Percentiles rank a stretch among this genome's conserved stretches.
phyloP scores from a whole-genome alignment of 2,113 vertebrate genomes.

The Gymnorhina tibicen region DNA sequence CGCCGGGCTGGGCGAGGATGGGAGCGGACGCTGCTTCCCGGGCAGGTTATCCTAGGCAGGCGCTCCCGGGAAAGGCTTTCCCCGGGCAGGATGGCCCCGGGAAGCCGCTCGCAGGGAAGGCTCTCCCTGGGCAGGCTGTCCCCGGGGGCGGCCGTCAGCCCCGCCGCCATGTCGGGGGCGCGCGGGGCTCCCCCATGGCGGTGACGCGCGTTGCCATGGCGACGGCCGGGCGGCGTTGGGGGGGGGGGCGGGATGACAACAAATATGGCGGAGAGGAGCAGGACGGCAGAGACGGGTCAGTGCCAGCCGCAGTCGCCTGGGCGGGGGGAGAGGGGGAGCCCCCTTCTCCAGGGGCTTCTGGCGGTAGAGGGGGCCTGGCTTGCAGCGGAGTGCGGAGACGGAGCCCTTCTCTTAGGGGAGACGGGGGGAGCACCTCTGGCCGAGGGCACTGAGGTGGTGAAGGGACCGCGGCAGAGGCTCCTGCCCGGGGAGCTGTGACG shows the following conservation, averaged over 20 bases:
- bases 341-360: neutral
- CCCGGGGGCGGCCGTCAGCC: neutral
- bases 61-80: neutral
- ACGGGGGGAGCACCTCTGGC: neutral
- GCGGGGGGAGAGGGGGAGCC: neutral
- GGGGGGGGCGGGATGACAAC: slow-evolving; percentile 50
- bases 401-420: neutral
- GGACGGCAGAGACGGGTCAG: slow-evolving; percentile 76
- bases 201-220: slow-evolving; percentile 60
- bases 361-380: neutral
- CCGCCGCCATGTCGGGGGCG: neutral
- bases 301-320: slow-evolving; percentile 51
- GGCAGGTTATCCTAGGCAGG: too few relatives aligned
- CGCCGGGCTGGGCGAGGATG: neutral
- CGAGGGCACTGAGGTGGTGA: neutral
- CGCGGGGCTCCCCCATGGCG: neutral
- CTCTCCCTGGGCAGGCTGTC: neutral
- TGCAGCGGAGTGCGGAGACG: neutral
- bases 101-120: neutral
- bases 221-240: slow-evolving; percentile 38
- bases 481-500: neutral
- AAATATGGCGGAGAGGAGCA: slow-evolving; percentile 80
- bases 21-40: accelerated
- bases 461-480: neutral
- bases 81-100: neutral